These are phyloP conservation scores for Thecocarcelia acutangulata DNA, from an alignment of 2,888 invertebrate species.

Conservation along the genomic window DNA sequence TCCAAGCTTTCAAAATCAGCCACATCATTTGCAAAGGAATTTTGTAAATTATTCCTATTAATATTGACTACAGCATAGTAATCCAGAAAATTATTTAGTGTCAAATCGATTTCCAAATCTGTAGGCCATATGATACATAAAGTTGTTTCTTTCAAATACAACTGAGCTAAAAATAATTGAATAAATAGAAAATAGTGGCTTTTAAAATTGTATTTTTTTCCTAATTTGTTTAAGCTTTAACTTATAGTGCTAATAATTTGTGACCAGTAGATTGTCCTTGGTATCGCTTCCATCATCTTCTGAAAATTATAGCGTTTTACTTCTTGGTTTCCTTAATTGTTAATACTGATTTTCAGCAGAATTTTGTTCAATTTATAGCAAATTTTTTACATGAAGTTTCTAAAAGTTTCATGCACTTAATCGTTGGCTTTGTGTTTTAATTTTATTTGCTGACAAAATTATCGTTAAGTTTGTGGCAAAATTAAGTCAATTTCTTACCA, in stretches of 20 bases:
- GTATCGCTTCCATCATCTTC: slow-evolving; percentile 23
- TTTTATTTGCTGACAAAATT: too few species aligned
- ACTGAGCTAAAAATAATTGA: slow-evolving; percentile 71
- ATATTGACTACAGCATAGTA: slow-evolving; percentile 71
- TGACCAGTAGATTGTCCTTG: slow-evolving; percentile 71
- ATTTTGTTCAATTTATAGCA: too few species aligned
- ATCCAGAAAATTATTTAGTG: slow-evolving; percentile 32
- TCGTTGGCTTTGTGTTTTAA: too few species aligned
- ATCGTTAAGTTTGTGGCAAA: too few species aligned
- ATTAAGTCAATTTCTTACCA: too few species aligned
- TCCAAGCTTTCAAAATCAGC: slow-evolving; percentile 64
- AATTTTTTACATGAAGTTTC: too few species aligned
- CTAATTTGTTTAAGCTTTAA: slow-evolving; percentile 52
- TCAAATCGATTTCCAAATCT: slow-evolving; percentile 70
- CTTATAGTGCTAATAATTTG: slow-evolving; percentile 75
- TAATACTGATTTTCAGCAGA: neutral
- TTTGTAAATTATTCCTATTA: slow-evolving; percentile 44
- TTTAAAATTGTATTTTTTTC: neutral
- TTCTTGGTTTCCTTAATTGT: neutral
- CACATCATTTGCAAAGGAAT: slow-evolving; percentile 70
- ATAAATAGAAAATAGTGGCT: neutral
- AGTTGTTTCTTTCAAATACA: slow-evolving; percentile 74
- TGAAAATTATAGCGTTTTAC: neutral
- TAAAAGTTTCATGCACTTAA: too few species aligned
- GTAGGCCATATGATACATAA: slow-evolving; percentile 76